Evolutionary conservation across 2,888 invertebrate species (phyloP), one percentile per base, ranked within the genome.

Genomic region (Cephonodes hylas): DNA sequence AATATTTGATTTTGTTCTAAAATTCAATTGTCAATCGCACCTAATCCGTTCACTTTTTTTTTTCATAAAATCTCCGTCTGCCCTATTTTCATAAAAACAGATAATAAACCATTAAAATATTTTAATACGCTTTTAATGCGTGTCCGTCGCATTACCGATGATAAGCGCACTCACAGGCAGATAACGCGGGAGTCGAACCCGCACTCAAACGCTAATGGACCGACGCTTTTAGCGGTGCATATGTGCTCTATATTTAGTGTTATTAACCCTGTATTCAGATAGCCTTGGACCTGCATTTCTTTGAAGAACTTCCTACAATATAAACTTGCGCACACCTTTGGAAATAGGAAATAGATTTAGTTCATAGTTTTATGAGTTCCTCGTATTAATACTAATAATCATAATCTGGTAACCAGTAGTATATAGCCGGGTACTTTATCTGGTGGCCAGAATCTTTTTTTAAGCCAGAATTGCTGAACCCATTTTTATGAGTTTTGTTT

Each of bases 171-270:
- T 60, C 48, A 10, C 48, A 53, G 42, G 25, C 63, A 65, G 60
- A 69, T 60, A 62, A 13, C 13, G 4, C 63, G 53, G 46, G 64
- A 66, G 34, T 63, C 66, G 56, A 70, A 70, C 63, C 59, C 62
- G 63, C 59, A 31, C 62, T 64, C 48, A 42, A 38, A 38, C 53
- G 25, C 60, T 60, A 60, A 60, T 60, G 60, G 60, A 48, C 42
- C 48, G 53, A 53, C 31, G 53, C 53, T 53, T 53, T 53, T 53
- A 53, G 53, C 53, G 0, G 53, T 15, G 53, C 53, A 53, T 31
- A 25, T 53, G 53, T 27, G 31, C 53, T 53, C 53, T 53, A 53
- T 53, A 53, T 53, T 53, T 53, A 53, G 53, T 38, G 38, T 53
- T 31, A 53, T 53, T 53, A 53, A 53, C 31, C 53, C 53, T 53